A percentile compares a stretch with the other conserved stretches of the same genome.
Conservation (phyloP, 1,140 invertebrate species). For the Eupristina koningsbergeri region DNA sequence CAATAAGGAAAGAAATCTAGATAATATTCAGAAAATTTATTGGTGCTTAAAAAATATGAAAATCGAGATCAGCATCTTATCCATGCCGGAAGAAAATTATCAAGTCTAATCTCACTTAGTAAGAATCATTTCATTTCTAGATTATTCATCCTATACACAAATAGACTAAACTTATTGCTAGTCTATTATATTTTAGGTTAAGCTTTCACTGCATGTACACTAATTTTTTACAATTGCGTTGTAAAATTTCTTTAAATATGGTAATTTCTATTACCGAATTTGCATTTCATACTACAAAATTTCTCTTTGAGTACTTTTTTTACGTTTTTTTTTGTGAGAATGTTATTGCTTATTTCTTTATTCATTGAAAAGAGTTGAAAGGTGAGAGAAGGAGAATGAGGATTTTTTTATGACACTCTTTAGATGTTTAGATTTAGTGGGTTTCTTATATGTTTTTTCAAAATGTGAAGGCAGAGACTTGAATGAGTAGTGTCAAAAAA, state of each 20-base stretch:
- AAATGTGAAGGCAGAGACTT: not conserved
- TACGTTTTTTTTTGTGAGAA: not conserved
- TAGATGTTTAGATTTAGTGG: constrained; percentile 28
- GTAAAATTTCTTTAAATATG: not conserved
- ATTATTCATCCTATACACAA: not conserved
- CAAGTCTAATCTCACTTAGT: not conserved
- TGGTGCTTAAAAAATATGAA: too few relatives aligned
- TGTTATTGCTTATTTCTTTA: constrained; percentile 22
- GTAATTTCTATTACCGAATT: not conserved
- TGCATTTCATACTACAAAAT: not conserved
- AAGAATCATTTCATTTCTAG: not conserved
- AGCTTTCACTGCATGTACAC: not conserved
- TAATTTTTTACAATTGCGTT: not conserved
- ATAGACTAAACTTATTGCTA: not conserved
- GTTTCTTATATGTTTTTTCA: constrained; percentile 4
- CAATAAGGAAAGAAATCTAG: too few relatives aligned
- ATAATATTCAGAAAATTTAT: too few relatives aligned
- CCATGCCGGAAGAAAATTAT: too few relatives aligned
- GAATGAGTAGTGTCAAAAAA: constrained; percentile 14
- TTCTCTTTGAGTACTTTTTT: not conserved
- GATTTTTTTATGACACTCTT: constrained; percentile 13
- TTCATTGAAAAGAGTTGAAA: not conserved
- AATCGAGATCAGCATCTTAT: too few relatives aligned
- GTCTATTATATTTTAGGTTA: not conserved
- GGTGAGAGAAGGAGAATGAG: not conserved